Base-by-base conservation (phyloP, 1,140 invertebrate species). In the Triops cancriformis region DNA sequence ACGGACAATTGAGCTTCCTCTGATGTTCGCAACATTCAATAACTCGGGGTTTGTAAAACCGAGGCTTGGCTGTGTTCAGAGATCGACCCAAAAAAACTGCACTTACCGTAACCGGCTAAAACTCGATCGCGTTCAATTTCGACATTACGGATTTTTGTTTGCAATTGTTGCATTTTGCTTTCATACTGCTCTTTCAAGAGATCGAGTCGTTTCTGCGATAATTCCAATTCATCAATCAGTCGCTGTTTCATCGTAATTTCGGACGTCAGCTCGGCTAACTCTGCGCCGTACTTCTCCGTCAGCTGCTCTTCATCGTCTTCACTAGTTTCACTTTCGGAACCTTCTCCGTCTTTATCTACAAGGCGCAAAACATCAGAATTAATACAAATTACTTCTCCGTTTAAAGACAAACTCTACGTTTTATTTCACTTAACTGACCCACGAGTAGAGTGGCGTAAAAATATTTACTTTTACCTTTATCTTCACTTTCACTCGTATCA, bases 121-220 rank as follows among this genome's bases (percentile, higher is more conserved):
- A 98, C 92, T 83, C 94, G 94, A 85, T 99, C 97, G 73, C 96
- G 87, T 86, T 99, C 97, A 74, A 93, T 90, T 84, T 97, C 93
- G 0, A 96, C 98, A 79, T 92, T 91, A 80, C 89, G 89, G 73
- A 98, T 99, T 81, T 92, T 91, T 4, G 89, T 89, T 82, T 94
- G 92, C n/a, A 99, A 85, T 73, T 94, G 91, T 51, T 89, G 86
- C n/a, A 99, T 86, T 83, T 98, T 96, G 64, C 96, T 93, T 85
- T 99, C 97, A 85, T 99, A 99, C 81, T 98, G 93, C 78, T 91
- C 89, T 75, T 91, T 90, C 88, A 98, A 91, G 0, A 91, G 89
- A 43, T 93, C 89, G 79, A 98, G 86, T 73, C 94, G 86, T 73
- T 90, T 88, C 83, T 98, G 94, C 12, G 93, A 94, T 26, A 91